These are phyloP conservation scores for Eclectus roratus DNA, from an alignment of 2,113 vertebrate species.

Conservation along the genomic window DNA sequence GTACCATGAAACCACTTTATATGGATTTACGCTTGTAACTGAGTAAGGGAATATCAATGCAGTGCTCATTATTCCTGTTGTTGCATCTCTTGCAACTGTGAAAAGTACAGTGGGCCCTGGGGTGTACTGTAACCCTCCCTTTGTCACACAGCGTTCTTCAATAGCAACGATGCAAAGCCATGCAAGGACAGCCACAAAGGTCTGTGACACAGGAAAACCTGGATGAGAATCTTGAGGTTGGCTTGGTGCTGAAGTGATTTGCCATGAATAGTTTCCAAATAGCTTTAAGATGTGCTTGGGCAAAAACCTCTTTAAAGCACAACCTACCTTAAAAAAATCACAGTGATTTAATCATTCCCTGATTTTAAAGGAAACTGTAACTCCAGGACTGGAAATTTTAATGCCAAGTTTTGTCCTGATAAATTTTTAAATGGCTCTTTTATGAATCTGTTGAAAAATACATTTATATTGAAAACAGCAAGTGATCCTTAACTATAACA, in stretches of 20 bases:
- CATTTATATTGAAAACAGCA: conserved; percentile 59
- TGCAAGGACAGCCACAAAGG: neutral
- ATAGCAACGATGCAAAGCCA: neutral
- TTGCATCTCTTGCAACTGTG: neutral
- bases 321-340: neutral
- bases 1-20: neutral
- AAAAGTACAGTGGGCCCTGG: neutral
- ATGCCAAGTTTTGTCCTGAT: conserved; percentile 46
- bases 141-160: neutral
- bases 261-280: neutral
- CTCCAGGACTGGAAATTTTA: conserved; percentile 4
- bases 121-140: rapidly evolving
- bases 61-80: rapidly evolving
- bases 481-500: conserved; percentile 59
- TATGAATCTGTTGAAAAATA: conserved; percentile 60
- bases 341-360: neutral
- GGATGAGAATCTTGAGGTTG: neutral
- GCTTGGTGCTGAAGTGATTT: neutral
- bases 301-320: neutral
- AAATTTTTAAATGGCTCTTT: conserved; percentile 53
- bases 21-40: neutral
- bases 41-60: neutral
- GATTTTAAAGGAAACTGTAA: conserved; percentile 44
- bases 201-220: neutral
- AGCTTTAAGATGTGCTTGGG: neutral